Evolutionary conservation across 2,888 invertebrate genomes (phyloP).

Genomic region (Helleia helle): DNA sequence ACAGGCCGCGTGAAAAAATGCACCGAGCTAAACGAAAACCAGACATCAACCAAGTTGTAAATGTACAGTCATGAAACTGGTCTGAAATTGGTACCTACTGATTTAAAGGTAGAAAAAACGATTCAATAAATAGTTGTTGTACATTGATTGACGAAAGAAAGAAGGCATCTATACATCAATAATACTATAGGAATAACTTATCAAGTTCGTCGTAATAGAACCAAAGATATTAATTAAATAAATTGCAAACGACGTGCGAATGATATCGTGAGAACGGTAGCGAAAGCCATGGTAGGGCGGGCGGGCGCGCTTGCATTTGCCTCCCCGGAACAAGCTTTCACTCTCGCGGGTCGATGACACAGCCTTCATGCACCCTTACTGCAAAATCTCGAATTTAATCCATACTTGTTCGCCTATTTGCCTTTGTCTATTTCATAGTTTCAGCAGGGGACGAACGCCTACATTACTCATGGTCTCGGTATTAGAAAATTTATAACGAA

Average conservation of each 20-base stretch:
- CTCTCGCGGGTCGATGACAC: constrained; percentile 70
- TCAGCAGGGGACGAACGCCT: constrained; percentile 13
- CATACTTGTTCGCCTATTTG: constrained; percentile 12
- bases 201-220: constrained; percentile 1
- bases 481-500: constrained; percentile 11
- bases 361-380: constrained; percentile 56
- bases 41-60: too few species aligned
- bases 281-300: constrained; percentile 64
- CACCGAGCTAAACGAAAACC: background rate
- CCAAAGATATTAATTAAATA: constrained; percentile 31
- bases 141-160: too few species aligned
- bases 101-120: too few species aligned
- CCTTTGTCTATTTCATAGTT: constrained; percentile 14
- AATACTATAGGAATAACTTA: background rate
- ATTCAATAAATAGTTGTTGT: too few species aligned
- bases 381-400: constrained; percentile 18
- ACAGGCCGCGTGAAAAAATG: constrained; percentile 3
- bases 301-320: constrained; percentile 39
- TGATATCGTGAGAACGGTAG: constrained; percentile 65
- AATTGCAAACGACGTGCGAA: constrained; percentile 47
- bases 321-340: constrained; percentile 69
- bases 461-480: background rate
- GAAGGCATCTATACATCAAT: too few species aligned
- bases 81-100: too few species aligned
- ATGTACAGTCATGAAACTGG: background rate